Evolutionary conservation across 2,888 invertebrate genomes (phyloP), one percentile per base, ranked within the genome.

Genomic region (Drosophila rellima): DNA sequence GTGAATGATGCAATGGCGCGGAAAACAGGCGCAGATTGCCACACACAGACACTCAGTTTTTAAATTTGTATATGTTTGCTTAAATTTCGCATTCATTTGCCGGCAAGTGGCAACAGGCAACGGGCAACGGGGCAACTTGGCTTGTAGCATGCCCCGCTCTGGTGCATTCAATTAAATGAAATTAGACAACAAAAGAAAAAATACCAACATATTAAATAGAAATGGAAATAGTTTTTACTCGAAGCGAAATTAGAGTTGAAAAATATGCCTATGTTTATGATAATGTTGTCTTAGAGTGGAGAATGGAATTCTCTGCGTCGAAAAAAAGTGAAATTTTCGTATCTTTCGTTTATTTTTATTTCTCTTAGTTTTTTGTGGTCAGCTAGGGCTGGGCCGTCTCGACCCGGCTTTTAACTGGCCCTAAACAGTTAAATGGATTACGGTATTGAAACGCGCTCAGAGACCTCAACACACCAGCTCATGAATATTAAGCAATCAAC

Each of bases 351-450:
- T 15, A 5, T 8, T 54, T 54, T 37, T 29, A 13, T 35, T 18
- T 47, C 3, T 70, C 15, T 23, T 11, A 4, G 6, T n/a, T 29
- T 35, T 47, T 7, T 33, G 29, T 33, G 18, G 10, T 39, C 17
- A 10, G 17, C 52, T 60, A 51, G 65, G 60, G 57, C 47, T 52
- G 42, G 51, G 62, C 42, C 18, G 18, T 17, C 10, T 15, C 5
- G 26, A 42, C 29, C 55, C 26, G 35, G 26, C 42, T 31, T 31
- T 31, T 17, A 52, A 26, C 48, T 15, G 45, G 57, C 47, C 70
- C 66, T 63, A 50, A 83, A 83, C 86, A 84, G 82, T 86, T 83
- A 86, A 83, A 62, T 79, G 55, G 79, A 81, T 83, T 86, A 79
- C 82, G 82, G 82, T 83, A 70, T 76, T 78, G 68, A 80, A 64